Base-by-base conservation (phyloP, 2,113 vertebrate genomes). In the Corythornis cristatus region DNA sequence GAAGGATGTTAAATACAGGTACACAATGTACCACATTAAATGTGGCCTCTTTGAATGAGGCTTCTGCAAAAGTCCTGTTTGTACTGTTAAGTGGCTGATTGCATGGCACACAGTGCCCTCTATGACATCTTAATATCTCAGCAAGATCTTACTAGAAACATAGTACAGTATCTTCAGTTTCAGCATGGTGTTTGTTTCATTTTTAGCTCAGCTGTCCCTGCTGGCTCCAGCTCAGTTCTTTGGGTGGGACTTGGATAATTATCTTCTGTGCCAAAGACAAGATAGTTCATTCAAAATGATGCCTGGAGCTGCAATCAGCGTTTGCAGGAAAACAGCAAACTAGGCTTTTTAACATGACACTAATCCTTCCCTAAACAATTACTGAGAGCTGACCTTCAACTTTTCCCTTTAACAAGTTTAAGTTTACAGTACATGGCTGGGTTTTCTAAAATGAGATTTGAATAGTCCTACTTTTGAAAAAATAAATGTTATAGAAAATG, bases 271-370 rank as follows among this genome's bases (percentile, higher is more conserved):
- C 62, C 87, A 88, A 73, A 71, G 26, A 92, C 60, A 92, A 80
- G 82, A 16, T 29, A 78, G 71, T 92, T 48, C 53, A 86, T 95
- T 96, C 88, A 89, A 91, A 97, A 94, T 64, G 23, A 46, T 83
- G 86, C 82, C 89, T 83, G 58, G 76, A 96, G 43, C 18, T 35
- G 83, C 40, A 74, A 90, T 85, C 81, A 79, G 15, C 28, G 26
- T 95, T 97, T 94, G 28, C 43, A 75, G 5, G 20, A 94, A 76
- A 93, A 89, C 54, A 88, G 60, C 40, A 96, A 91, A 93, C 11
- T 62, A 86, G 54, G 37, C 19, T 90, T 92, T 95, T 80, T 84
- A 92, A 61, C 67, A 54, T 86, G 56, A 81, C 61, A 83, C 42
- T 83, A 82, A 77, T 95, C 54, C 42, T 81, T 95, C 75, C 29